A percentile compares a stretch with the other conserved stretches of the same genome.
Conservation (phyloP, 2,113 vertebrate genomes). For the Plectropomus leopardus region DNA sequence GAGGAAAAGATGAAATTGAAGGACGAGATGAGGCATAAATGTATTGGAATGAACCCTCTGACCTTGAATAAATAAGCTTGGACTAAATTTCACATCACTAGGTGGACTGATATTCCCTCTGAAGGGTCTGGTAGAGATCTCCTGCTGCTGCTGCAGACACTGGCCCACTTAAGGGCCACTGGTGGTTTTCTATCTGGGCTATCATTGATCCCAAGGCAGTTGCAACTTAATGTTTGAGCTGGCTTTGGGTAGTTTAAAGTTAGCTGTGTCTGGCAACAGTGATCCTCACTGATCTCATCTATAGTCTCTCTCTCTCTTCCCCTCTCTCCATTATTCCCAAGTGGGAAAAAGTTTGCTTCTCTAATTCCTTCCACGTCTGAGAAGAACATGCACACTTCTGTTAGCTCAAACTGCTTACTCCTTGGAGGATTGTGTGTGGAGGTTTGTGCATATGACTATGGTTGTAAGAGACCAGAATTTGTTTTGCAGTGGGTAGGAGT, state of each 20-base stretch:
- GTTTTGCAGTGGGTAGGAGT: neutral
- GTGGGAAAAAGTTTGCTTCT: slow-evolving; percentile 33
- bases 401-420: slow-evolving; percentile 17
- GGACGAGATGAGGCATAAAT: neutral
- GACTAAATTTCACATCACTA: neutral
- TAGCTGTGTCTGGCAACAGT: slow-evolving; percentile 23
- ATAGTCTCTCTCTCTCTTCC: neutral
- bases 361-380: slow-evolving; percentile 35
- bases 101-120: slow-evolving; percentile 24
- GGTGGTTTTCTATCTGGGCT: slow-evolving; percentile 58
- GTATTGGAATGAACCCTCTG: neutral
- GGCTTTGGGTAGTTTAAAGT: slow-evolving; percentile 23
- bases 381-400: slow-evolving; percentile 27
- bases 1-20: neutral
- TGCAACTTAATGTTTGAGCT: slow-evolving; percentile 47
- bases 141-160: slow-evolving; percentile 31
- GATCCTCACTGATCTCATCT: slow-evolving; percentile 13
- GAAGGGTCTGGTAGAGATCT: slow-evolving; percentile 18
- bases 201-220: slow-evolving; percentile 57
- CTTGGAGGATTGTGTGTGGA: slow-evolving; percentile 14
- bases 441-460: slow-evolving; percentile 9
- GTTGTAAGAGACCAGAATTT: slow-evolving; percentile 1
- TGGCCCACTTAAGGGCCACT: slow-evolving; percentile 65
- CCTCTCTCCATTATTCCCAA: neutral
- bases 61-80: slow-evolving; percentile 41